phyloP scores from a whole-genome alignment of 64 coral and sea anemone species.

The Astreopora myriophthalma region DNA sequence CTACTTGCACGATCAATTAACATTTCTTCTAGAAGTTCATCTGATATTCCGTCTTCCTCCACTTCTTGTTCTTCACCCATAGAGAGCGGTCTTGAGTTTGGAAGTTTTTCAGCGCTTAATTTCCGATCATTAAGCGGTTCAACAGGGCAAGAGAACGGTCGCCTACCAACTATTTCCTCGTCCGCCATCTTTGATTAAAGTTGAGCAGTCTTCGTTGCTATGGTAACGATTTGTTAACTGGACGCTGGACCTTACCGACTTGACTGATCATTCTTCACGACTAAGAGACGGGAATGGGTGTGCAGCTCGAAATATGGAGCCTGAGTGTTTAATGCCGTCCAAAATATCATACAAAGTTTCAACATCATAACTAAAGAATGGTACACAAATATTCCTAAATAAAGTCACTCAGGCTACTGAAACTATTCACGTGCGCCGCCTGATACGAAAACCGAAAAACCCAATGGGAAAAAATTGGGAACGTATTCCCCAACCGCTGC shows the following conservation, averaged over 20 bases:
- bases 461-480: no score
- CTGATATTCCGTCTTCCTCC: slow-evolving; percentile 65
- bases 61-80: slow-evolving; percentile 20
- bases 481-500: no score
- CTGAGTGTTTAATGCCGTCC: no score
- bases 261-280: no score
- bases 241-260: no score
- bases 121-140: slow-evolving; percentile 62
- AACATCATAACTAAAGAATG: no score
- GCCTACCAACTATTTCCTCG: neutral
- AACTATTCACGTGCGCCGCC: no score
- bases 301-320: no score
- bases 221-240: slow-evolving; percentile 6
- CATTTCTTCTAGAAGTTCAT: slow-evolving; percentile 85
- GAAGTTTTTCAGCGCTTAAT: slow-evolving; percentile 83
- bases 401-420: no score
- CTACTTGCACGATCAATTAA: slow-evolving; percentile 69
- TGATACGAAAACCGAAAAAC: no score
- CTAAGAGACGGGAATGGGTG: neutral
- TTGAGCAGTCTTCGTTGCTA: slow-evolving; percentile 23
- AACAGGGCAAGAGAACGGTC: slow-evolving; percentile 72
- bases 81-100: slow-evolving; percentile 24
- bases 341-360: no score
- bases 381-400: no score
- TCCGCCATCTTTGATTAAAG: slow-evolving; percentile 77